Conservation (phyloP, 1,140 invertebrate genomes). For the Tetragnatha versicolor region DNA sequence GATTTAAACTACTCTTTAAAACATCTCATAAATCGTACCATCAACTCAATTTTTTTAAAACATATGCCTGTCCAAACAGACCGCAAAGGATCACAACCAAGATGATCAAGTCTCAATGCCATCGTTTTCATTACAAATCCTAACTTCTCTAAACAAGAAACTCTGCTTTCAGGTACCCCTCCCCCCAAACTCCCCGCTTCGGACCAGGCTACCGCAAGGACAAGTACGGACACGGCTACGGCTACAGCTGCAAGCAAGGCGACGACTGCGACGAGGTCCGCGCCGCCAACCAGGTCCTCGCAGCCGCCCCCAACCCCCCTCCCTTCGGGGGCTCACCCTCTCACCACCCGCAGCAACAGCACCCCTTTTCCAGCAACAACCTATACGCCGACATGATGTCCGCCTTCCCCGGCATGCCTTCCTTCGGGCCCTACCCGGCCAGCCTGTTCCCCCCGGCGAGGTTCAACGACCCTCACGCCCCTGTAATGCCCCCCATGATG, state of each 20-base stretch:
- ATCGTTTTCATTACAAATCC: not conserved
- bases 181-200: conserved; percentile 24
- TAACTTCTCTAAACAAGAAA: not conserved
- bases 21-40: too few relatives aligned
- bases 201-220: conserved; percentile 51
- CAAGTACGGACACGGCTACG: conserved; percentile 53
- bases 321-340: too few relatives aligned
- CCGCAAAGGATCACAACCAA: not conserved
- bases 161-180: conserved; percentile 6
- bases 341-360: not conserved
- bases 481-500: not conserved
- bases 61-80: not conserved
- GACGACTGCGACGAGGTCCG: conserved; percentile 49
- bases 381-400: conserved; percentile 17
- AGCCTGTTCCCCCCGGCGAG: not conserved
- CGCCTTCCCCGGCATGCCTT: not conserved
- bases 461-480: conserved; percentile 23
- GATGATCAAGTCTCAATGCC: not conserved
- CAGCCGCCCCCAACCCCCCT: not conserved
- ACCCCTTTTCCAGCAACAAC: not conserved
- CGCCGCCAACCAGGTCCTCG: conserved; percentile 25
- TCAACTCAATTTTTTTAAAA: not conserved
- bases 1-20: too few relatives aligned
- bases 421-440: not conserved
- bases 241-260: conserved; percentile 53